Evolutionary conservation across 1,140 invertebrate species (phyloP).

Genomic region (Drosophila parabipectinata): DNA sequence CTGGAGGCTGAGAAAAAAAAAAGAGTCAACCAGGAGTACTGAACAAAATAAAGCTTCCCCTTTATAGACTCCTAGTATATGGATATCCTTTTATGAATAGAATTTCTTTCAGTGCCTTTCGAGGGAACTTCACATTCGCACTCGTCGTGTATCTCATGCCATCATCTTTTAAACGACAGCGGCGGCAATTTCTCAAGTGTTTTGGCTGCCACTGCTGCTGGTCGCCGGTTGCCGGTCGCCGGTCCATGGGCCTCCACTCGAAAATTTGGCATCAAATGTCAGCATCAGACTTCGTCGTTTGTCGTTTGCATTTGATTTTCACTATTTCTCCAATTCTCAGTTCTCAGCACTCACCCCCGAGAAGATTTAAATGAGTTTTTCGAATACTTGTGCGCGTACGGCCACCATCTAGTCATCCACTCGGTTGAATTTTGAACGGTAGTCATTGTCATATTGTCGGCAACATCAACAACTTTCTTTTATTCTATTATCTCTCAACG

Average conservation of each 20-base stretch:
- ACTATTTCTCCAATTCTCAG: slow-evolving; percentile 45
- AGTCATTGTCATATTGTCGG: slow-evolving; percentile 30
- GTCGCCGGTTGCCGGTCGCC: slow-evolving; percentile 25
- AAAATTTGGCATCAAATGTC: slow-evolving; percentile 83
- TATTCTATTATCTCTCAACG: slow-evolving; percentile 35
- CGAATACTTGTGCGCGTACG: slow-evolving; percentile 80
- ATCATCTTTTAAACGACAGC: slow-evolving; percentile 78
- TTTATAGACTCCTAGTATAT: rapidly evolving
- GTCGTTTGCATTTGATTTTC: slow-evolving; percentile 81
- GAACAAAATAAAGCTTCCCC: no score
- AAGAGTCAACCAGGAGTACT: slow-evolving; percentile 21
- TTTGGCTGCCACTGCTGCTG: slow-evolving; percentile 62
- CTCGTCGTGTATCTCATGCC: slow-evolving; percentile 71
- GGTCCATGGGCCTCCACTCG: slow-evolving; percentile 45
- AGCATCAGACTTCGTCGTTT: slow-evolving; percentile 55
- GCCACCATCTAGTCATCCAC: neutral
- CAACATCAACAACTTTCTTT: slow-evolving; percentile 74
- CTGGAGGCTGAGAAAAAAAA: slow-evolving; percentile 6
- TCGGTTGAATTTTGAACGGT: slow-evolving; percentile 32
- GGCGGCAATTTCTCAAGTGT: slow-evolving; percentile 81
- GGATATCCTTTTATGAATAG: no score
- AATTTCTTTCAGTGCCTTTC: slow-evolving; percentile 4
- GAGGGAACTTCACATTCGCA: slow-evolving; percentile 27
- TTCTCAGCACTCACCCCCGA: slow-evolving; percentile 1
- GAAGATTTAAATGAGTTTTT: slow-evolving; percentile 79